Percentiles rank a stretch among this genome's conserved stretches.
Conservation (phyloP, 53 echinoderm and acorn worm species). For the Echinometra lucunter region DNA sequence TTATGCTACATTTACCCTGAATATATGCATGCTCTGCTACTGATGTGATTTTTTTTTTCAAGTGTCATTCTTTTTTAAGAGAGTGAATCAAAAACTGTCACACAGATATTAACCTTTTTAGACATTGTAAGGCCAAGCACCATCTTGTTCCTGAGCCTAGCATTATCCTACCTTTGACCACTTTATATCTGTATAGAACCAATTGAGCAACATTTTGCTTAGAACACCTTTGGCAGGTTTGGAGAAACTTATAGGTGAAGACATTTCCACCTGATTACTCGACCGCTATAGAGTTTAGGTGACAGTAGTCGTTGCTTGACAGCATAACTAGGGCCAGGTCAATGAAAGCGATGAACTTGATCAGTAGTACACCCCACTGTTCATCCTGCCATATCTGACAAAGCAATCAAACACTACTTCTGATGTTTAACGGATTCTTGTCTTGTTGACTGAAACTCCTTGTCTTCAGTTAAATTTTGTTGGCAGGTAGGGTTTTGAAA, state of each 20-base stretch:
- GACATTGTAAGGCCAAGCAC: not conserved
- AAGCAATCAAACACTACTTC: not conserved
- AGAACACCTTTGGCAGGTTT: not conserved
- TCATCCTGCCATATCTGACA: constrained; percentile 17
- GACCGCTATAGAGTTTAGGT: not conserved
- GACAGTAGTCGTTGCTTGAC: not conserved
- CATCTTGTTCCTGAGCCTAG: not conserved
- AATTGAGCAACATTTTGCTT: not conserved
- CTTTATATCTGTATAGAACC: not conserved
- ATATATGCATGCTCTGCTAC: no score
- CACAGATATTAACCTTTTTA: no score
- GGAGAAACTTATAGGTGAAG: not conserved
- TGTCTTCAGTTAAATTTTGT: not conserved
- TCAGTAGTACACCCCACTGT: not conserved
- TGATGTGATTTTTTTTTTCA: no score
- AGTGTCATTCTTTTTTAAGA: no score
- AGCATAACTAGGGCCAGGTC: constrained; percentile 34
- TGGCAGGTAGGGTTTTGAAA: no score
- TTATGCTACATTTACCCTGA: not conserved
- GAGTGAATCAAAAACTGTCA: no score
- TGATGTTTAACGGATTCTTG: constrained; percentile 18
- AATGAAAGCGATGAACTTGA: constrained; percentile 4
- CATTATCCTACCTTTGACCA: not conserved
- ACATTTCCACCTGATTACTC: not conserved
- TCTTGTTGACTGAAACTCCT: not conserved